Evolutionary conservation across 2,797 vertebrate genomes (phyloP).

Genomic region (Sebastes elongatus): DNA sequence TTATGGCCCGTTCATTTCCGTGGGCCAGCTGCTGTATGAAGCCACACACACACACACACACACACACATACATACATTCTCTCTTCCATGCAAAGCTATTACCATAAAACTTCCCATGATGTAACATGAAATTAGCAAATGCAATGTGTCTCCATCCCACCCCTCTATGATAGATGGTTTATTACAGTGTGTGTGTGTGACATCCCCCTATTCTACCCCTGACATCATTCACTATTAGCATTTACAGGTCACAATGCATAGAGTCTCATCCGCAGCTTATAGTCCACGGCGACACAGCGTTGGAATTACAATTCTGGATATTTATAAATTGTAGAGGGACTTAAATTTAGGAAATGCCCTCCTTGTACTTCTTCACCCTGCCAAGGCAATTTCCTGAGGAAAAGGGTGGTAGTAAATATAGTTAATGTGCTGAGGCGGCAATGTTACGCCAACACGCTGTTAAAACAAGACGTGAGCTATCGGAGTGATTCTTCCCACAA

Average conservation of each 20-base stretch:
- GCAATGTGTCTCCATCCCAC: conserved; percentile 3
- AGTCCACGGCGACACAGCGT: not conserved
- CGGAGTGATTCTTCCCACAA: conserved; percentile 83
- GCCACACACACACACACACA: no score
- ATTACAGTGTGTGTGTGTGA: conserved; percentile 14
- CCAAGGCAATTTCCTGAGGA: conserved; percentile 84
- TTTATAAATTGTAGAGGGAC: conserved; percentile 63
- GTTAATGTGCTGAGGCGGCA: conserved; percentile 87
- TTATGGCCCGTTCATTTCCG: conserved; percentile 27
- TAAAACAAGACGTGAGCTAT: conserved; percentile 88
- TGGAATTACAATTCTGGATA: conserved; percentile 45
- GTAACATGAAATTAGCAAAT: conserved; percentile 39
- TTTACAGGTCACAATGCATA: conserved; percentile 32
- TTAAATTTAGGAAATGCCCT: conserved; percentile 74
- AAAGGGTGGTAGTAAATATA: conserved; percentile 89
- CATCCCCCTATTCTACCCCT: conserved; percentile 4
- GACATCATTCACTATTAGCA: conserved; percentile 40
- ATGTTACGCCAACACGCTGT: conserved; percentile 78
- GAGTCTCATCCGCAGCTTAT: not conserved
- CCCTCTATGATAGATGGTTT: conserved; percentile 34
- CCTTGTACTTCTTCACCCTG: conserved; percentile 61
- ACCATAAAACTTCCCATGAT: conserved; percentile 5
- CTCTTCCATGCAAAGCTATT: conserved; percentile 13
- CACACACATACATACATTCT: not conserved
- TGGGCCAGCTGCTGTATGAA: conserved; percentile 12